Base-by-base conservation (phyloP, 2,888 invertebrate genomes). In the Yponomeuta sedellus region DNA sequence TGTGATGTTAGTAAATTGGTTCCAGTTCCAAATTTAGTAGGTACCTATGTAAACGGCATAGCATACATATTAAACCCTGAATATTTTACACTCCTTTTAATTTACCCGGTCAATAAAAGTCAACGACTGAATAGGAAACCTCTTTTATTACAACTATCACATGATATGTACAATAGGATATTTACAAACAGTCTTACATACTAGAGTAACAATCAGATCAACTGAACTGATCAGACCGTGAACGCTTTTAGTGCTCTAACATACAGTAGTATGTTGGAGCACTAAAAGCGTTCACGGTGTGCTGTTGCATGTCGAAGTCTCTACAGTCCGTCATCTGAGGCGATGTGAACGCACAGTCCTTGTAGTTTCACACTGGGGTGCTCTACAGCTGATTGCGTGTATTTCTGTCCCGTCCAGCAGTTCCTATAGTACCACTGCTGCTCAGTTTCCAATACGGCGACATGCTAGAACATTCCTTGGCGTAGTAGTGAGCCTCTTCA, bases 401-500 rank as follows among this genome's bases (percentile, higher is more conserved):
- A 86, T 22, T 87, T 88, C 67, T 83, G 82, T 0, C 79, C 83
- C 66, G 86, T 65, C 69, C 68, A 89, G 16, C 16, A 52, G 44
- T 52, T 52, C 69, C 88, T 79, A 68, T 85, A 88, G 70, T 77
- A 89, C 67, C 89, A 77, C 61, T 88, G 86, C 5, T 88, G 86
- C 61, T 85, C 86, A 69, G 75, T 74, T 12, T 86, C 85, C 76
- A 80, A 81, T 1, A 77, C 70, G 88, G 85, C 0, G 89, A 85
- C 8, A 83, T 85, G 72, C 88, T 82, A 10, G 79, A 75, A 65
- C 80, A 83, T 44, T 88, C 88, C 2, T 79, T 68, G 0, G 80
- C 83, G 69, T 88, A 89, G 70, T 88, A 90, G 65, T 88, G 88
- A 0, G 82, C 86, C 44, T 88, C 90, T 68, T 91, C 90, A 0